Evolutionary conservation across 2,888 invertebrate species (phyloP).

Genomic region (Fragum whitleyi): DNA sequence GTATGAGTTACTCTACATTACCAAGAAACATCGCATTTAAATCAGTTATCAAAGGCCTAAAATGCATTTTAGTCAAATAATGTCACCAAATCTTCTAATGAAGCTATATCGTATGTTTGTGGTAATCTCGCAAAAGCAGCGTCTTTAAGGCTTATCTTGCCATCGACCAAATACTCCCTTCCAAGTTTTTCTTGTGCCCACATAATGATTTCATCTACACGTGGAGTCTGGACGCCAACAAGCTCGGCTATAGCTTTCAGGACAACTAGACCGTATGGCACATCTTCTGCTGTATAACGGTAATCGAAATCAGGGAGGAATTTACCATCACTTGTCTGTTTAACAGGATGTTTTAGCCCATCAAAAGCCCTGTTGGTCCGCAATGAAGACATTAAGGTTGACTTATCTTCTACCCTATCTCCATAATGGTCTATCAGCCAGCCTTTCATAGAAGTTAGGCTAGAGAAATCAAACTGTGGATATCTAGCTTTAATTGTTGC

Average conservation of each 20-base stretch:
- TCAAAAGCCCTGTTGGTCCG: conserved; percentile 67
- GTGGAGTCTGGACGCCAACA: conserved; percentile 66
- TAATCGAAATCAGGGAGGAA: conserved; percentile 69
- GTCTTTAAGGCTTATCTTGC: not conserved
- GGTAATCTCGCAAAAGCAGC: conserved; percentile 13
- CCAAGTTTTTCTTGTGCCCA: conserved; percentile 57
- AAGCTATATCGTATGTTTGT: conserved; percentile 5
- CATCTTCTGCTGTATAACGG: conserved; percentile 70
- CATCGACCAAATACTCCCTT: conserved; percentile 19
- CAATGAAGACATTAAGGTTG: conserved; percentile 48
- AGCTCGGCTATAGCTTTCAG: conserved; percentile 66
- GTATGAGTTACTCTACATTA: not conserved
- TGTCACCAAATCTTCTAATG: conserved; percentile 15
- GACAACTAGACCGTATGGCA: conserved; percentile 70
- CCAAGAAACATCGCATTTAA: too few relatives aligned
- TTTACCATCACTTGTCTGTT: conserved; percentile 55
- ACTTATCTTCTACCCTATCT: conserved; percentile 60
- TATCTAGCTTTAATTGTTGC: conserved; percentile 47
- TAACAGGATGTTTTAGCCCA: conserved; percentile 70
- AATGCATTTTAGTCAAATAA: conserved; percentile 10
- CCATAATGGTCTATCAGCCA: conserved; percentile 66
- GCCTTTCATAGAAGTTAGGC: conserved; percentile 58
- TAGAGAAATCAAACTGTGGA: conserved; percentile 54
- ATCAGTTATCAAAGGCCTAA: too few relatives aligned
- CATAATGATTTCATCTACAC: conserved; percentile 62